phyloP scores from a whole-genome alignment of 2,797 vertebrate species.

The Miichthys miiuy region DNA sequence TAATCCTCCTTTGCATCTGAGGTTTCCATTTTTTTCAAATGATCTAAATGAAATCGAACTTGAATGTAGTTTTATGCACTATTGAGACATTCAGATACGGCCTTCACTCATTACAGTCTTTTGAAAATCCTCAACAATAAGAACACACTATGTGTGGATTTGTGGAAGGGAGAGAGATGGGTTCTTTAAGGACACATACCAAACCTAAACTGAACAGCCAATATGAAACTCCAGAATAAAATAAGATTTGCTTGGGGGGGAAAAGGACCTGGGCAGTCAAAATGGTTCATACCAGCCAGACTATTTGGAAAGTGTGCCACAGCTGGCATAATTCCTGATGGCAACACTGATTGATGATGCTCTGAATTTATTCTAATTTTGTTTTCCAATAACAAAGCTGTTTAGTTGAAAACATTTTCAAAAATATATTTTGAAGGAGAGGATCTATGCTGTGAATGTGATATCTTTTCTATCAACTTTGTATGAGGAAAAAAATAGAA shows the following conservation, averaged over 20 bases:
- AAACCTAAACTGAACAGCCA: slow-evolving; percentile 16
- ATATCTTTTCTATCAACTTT: neutral
- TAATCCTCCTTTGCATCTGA: neutral
- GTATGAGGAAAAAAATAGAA: neutral
- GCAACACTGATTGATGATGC: slow-evolving; percentile 44
- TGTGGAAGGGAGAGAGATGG: slow-evolving; percentile 8
- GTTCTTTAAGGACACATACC: slow-evolving; percentile 7
- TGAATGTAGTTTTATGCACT: neutral
- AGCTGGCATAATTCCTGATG: slow-evolving; percentile 43
- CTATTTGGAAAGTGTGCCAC: slow-evolving; percentile 46
- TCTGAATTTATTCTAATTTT: slow-evolving; percentile 41
- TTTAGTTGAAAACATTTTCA: slow-evolving; percentile 1
- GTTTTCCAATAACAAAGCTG: slow-evolving; percentile 28
- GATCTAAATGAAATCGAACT: neutral
- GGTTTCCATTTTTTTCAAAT: neutral
- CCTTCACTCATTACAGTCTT: neutral
- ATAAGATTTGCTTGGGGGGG: slow-evolving; percentile 22
- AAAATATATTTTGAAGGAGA: neutral
- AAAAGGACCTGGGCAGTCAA: slow-evolving; percentile 36
- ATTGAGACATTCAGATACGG: neutral
- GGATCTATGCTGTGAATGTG: neutral
- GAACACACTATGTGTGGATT: neutral
- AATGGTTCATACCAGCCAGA: slow-evolving; percentile 36
- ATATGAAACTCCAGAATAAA: slow-evolving; percentile 36
- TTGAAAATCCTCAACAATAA: no score